Percentiles rank a stretch among this genome's conserved stretches.
Conservation (phyloP, 2,113 vertebrate genomes). For the Nymphicus hollandicus region DNA sequence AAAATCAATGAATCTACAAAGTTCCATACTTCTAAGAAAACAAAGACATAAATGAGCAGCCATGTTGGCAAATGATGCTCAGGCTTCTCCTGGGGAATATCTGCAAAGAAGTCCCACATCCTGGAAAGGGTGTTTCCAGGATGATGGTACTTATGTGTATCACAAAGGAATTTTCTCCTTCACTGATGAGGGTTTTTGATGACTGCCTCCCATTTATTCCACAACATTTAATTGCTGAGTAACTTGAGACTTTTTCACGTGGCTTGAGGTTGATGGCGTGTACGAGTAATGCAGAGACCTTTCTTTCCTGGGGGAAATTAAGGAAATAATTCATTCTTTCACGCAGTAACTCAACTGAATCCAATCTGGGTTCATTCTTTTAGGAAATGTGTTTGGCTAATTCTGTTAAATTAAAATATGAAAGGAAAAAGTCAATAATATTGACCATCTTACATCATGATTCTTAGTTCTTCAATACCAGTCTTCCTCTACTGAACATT, state of each 20-base stretch:
- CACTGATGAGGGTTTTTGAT: background rate
- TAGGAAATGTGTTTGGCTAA: background rate
- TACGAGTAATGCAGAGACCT: background rate
- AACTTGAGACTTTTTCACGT: background rate
- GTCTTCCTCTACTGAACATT: background rate
- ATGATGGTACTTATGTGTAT: background rate
- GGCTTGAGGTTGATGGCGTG: background rate
- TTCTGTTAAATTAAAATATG: slow-evolving; percentile 15
- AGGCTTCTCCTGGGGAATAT: background rate
- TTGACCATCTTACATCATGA: background rate
- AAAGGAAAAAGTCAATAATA: background rate
- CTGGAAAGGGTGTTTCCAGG: background rate
- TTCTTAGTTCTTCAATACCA: background rate
- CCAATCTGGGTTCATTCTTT: slow-evolving; percentile 11
- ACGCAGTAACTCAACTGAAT: slow-evolving; percentile 3
- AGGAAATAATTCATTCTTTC: slow-evolving; percentile 48
- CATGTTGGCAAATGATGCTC: background rate
- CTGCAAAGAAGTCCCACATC: background rate
- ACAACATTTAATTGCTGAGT: background rate
- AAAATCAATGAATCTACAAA: background rate
- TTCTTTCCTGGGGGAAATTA: slow-evolving; percentile 49
- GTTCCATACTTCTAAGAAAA: background rate
- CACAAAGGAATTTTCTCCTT: background rate
- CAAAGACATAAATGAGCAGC: background rate
- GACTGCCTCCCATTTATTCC: background rate